These are phyloP conservation scores for Cyprinodon tularosa DNA, from an alignment of 2,113 vertebrate genomes.

Conservation along the genomic window DNA sequence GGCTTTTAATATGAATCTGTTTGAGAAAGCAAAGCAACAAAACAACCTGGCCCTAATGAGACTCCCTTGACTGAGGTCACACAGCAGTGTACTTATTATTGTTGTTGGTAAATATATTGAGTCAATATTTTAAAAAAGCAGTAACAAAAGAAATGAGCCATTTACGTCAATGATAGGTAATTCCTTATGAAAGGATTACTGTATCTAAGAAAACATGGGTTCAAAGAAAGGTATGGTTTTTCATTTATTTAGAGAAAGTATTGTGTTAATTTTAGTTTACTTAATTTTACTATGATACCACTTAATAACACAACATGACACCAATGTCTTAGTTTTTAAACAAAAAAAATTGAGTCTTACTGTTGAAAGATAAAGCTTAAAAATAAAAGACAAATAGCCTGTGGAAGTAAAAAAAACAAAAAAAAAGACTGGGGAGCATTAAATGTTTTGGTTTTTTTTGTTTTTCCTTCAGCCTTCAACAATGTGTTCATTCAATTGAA, in stretches of 20 bases:
- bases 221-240: neutral
- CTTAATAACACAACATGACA: neutral
- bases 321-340: too few relatives aligned
- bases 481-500: neutral
- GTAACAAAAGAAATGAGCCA: neutral
- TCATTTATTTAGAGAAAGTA: neutral
- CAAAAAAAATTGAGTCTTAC: neutral
- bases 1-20: slow-evolving; percentile 11
- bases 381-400: neutral
- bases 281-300: neutral
- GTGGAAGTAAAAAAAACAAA: too few relatives aligned
- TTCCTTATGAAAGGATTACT: neutral
- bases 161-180: neutral
- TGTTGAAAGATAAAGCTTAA: neutral
- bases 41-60: neutral
- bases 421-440: neutral
- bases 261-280: neutral
- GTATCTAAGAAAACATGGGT: neutral
- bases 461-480: neutral
- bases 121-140: neutral
- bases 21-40: neutral
- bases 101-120: neutral
- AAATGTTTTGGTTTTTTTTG: neutral
- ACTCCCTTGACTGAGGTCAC: neutral
- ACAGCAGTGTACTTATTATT: neutral